Evolutionary conservation across 2,113 vertebrate genomes (phyloP).

Genomic region (Tachycineta bicolor): DNA sequence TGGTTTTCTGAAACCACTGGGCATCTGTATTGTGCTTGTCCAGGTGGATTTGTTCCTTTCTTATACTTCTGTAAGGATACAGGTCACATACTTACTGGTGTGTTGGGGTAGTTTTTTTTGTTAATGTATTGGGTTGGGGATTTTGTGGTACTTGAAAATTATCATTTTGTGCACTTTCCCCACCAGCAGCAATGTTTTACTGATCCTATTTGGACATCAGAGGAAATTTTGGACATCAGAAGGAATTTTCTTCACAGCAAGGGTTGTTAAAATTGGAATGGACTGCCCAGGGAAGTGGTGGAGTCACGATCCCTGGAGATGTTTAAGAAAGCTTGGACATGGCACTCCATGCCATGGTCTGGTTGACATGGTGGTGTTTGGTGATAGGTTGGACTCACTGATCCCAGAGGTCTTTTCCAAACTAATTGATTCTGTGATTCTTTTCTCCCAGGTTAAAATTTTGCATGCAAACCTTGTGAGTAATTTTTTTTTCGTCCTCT

Average conservation of each 20-base stretch:
- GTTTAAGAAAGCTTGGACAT: rapidly evolving
- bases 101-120: background rate
- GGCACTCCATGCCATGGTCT: background rate
- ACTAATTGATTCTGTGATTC: background rate
- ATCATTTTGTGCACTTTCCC: background rate
- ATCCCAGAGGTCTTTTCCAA: background rate
- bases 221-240: background rate
- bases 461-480: background rate
- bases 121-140: background rate
- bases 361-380: background rate
- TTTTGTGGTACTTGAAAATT: background rate
- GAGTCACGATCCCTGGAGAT: background rate
- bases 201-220: background rate
- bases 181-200: background rate
- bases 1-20: background rate
- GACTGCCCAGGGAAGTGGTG: background rate
- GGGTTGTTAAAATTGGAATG: background rate
- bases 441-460: background rate
- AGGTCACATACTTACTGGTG: background rate
- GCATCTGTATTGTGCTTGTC: background rate
- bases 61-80: background rate
- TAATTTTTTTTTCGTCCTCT: background rate
- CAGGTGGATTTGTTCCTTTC: background rate
- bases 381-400: background rate
- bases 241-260: background rate